phyloP scores from a whole-genome alignment of 2,113 vertebrate species.

The Cyprinodon variegatus region DNA sequence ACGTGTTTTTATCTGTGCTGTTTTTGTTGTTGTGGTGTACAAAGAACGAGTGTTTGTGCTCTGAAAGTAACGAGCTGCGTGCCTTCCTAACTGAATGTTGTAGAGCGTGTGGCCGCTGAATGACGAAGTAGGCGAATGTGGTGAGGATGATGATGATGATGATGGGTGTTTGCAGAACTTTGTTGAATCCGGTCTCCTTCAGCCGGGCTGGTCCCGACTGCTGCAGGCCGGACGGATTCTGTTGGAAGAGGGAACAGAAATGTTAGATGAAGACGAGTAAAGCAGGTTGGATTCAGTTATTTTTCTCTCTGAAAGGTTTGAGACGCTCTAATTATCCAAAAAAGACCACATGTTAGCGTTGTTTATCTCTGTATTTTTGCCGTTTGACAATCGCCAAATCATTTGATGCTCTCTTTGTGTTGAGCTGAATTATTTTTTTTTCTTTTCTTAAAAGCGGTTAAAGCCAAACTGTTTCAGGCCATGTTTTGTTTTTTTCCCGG shows the following conservation, averaged over 20 bases:
- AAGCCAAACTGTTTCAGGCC: slow-evolving; percentile 35
- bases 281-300: slow-evolving; percentile 39
- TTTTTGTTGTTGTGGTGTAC: slow-evolving; percentile 59
- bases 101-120: slow-evolving; percentile 3
- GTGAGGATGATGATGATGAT: slow-evolving; percentile 81
- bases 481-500: slow-evolving; percentile 41
- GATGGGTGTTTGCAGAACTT: slow-evolving; percentile 78
- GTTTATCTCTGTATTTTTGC: slow-evolving; percentile 27
- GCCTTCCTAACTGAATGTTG: slow-evolving; percentile 80
- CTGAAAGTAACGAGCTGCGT: slow-evolving; percentile 70
- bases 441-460: neutral
- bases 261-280: slow-evolving; percentile 33
- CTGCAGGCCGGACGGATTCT: slow-evolving; percentile 8
- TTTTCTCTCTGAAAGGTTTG: slow-evolving; percentile 23
- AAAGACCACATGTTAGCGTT: slow-evolving; percentile 47
- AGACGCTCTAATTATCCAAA: slow-evolving; percentile 58
- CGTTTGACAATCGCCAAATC: slow-evolving; percentile 73
- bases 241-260: slow-evolving; percentile 14
- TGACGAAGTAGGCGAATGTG: slow-evolving; percentile 69
- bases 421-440: slow-evolving; percentile 25
- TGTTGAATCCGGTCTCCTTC: slow-evolving; percentile 71
- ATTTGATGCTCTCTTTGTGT: slow-evolving; percentile 17
- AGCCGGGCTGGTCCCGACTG: slow-evolving; percentile 90
- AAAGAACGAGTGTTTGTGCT: slow-evolving; percentile 80
- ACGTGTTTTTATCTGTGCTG: slow-evolving; percentile 72